Percentiles rank a stretch among this genome's conserved stretches.
phyloP scores from a whole-genome alignment of 2,888 invertebrate genomes.

The Leptura quadrifasciata region DNA sequence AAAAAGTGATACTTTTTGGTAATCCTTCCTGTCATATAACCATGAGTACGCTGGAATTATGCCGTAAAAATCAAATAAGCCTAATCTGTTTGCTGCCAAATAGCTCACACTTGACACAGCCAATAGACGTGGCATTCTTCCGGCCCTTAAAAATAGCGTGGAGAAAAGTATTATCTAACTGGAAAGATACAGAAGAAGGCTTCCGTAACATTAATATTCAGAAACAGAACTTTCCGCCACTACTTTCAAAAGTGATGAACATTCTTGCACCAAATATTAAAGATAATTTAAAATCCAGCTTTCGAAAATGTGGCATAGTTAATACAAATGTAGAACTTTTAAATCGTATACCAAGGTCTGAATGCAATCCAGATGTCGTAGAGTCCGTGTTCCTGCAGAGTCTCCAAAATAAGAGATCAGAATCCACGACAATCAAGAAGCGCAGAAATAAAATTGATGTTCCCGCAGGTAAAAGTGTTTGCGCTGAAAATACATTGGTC shows the following conservation, averaged over 20 bases:
- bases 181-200: slow-evolving; percentile 38
- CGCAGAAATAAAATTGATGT: too few species aligned
- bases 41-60: slow-evolving; percentile 4
- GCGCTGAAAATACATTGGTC: too few species aligned
- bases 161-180: slow-evolving; percentile 24
- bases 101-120: slow-evolving; percentile 21
- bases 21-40: slow-evolving; percentile 23
- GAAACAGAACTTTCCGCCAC: slow-evolving; percentile 28
- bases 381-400: slow-evolving; percentile 23
- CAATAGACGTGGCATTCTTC: slow-evolving; percentile 37
- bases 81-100: slow-evolving; percentile 14
- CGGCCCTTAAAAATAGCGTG: slow-evolving; percentile 33
- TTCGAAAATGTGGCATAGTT: too few species aligned
- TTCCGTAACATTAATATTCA: slow-evolving; percentile 34
- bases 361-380: slow-evolving; percentile 32
- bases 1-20: slow-evolving; percentile 44
- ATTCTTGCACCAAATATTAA: slow-evolving; percentile 20
- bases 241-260: slow-evolving; percentile 22
- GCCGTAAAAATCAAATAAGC: slow-evolving; percentile 11
- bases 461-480: too few species aligned
- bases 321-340: too few species aligned
- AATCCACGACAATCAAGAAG: too few species aligned
- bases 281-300: slow-evolving; percentile 29
- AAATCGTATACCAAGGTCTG: too few species aligned
- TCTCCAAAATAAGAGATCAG: slow-evolving; percentile 29